These are phyloP conservation scores for Cataglyphis hispanica DNA, from an alignment of 1,140 invertebrate genomes.

Conservation along the genomic window DNA sequence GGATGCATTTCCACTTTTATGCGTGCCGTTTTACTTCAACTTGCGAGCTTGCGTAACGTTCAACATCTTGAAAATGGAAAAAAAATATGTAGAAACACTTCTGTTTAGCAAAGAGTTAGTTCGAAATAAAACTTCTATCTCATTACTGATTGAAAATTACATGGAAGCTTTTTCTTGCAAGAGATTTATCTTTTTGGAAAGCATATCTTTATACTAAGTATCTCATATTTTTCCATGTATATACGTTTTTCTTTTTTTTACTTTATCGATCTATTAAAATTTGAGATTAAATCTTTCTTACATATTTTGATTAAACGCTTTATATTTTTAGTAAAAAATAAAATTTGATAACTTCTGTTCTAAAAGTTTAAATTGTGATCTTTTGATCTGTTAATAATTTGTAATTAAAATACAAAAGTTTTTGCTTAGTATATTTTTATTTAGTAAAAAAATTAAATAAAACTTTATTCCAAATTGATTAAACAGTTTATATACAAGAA, in stretches of 20 bases:
- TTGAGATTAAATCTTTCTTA: neutral
- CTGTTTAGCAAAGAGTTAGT: neutral
- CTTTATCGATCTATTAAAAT: neutral
- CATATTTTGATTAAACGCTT: neutral
- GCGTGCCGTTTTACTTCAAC: constrained; percentile 2
- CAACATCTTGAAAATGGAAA: neutral
- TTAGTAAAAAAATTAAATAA: no score
- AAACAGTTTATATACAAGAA: neutral
- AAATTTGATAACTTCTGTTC: neutral
- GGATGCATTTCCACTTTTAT: neutral
- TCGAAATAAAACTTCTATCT: constrained; percentile 23
- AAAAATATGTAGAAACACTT: neutral
- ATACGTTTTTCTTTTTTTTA: neutral
- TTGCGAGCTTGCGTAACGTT: neutral
- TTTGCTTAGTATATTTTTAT: neutral
- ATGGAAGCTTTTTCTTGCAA: neutral
- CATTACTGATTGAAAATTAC: constrained; percentile 38
- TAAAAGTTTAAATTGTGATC: neutral
- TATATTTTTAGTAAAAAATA: neutral
- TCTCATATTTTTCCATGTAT: neutral
- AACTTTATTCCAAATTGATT: neutral
- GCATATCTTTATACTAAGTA: neutral
- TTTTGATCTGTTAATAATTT: no score
- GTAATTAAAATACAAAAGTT: neutral
- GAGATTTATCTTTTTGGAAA: constrained; percentile 21